phyloP scores from a whole-genome alignment of 2,113 vertebrate species.

The Odontophorus gujanensis region DNA sequence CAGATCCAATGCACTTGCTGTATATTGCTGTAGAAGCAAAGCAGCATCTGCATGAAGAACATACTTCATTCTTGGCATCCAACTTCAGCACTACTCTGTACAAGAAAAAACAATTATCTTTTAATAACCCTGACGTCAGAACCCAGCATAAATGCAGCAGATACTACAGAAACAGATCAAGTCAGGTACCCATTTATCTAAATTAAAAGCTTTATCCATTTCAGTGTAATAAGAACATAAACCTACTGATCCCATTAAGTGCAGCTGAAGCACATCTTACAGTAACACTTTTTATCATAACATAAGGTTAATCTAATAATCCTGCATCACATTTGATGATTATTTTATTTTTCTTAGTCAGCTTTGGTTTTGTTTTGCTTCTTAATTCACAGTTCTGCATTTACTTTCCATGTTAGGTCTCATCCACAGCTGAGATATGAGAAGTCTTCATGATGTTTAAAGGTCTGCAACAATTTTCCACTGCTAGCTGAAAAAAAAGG shows the following conservation, averaged over 20 bases:
- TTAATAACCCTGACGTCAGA: slow-evolving; percentile 27
- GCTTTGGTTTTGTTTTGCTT: not conserved
- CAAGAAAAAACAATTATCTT: slow-evolving; percentile 15
- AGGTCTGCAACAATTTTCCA: not conserved
- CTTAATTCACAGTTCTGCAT: not conserved
- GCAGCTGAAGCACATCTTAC: slow-evolving; percentile 38
- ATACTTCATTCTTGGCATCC: not conserved
- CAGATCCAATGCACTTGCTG: not conserved
- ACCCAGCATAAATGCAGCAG: slow-evolving; percentile 35
- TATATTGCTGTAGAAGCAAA: not conserved
- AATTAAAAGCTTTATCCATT: slow-evolving; percentile 41
- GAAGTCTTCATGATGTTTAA: not conserved
- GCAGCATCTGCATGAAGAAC: not conserved
- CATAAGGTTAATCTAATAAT: slow-evolving; percentile 53
- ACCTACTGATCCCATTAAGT: slow-evolving; percentile 40
- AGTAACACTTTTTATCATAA: slow-evolving; percentile 12
- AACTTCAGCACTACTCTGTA: not conserved
- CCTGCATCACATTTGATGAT: not conserved
- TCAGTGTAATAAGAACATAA: not conserved
- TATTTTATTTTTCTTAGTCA: not conserved
- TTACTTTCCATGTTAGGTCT: not conserved
- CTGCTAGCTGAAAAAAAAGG: not conserved
- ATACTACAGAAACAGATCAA: not conserved
- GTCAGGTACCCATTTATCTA: slow-evolving; percentile 44
- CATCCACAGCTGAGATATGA: not conserved